Percentiles rank a stretch among this genome's conserved stretches.
Evolutionary conservation across 2,888 invertebrate species (phyloP).

Genomic region (Mechanitis mazaeus): DNA sequence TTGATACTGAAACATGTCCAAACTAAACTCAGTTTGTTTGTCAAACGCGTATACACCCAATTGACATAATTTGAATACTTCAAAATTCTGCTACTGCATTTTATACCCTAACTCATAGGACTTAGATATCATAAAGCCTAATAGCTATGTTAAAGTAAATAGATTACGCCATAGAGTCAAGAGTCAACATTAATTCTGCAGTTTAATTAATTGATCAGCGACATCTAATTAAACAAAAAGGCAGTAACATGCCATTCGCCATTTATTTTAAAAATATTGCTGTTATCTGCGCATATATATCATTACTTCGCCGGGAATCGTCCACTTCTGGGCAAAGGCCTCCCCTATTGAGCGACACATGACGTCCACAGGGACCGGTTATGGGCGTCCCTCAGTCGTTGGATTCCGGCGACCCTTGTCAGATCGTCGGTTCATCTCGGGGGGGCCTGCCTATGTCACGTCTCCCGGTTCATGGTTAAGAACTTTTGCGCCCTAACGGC

Average conservation of each 20-base stretch:
- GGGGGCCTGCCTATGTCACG: too few relatives aligned
- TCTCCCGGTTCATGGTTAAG: too few relatives aligned
- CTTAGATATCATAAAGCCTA: not conserved
- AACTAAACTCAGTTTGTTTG: constrained; percentile 1
- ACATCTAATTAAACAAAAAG: not conserved
- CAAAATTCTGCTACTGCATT: not conserved
- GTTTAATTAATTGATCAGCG: not conserved
- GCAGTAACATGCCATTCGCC: not conserved
- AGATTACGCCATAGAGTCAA: not conserved
- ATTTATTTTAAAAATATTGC: too few relatives aligned
- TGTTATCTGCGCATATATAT: too few relatives aligned
- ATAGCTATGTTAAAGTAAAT: not conserved
- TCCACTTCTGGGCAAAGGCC: too few relatives aligned
- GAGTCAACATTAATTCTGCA: not conserved
- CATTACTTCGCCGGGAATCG: too few relatives aligned
- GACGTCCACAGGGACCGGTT: too few relatives aligned
- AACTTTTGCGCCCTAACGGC: too few relatives aligned
- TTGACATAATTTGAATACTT: not conserved
- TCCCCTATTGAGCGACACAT: too few relatives aligned
- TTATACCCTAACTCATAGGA: not conserved
- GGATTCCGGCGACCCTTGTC: too few relatives aligned
- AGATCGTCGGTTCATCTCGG: too few relatives aligned
- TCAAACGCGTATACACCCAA: not conserved
- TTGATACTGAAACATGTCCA: not conserved
- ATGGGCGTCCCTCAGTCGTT: too few relatives aligned